Base-by-base conservation (phyloP, 2,797 vertebrate genomes). In the Micropoecilia bifurca region DNA sequence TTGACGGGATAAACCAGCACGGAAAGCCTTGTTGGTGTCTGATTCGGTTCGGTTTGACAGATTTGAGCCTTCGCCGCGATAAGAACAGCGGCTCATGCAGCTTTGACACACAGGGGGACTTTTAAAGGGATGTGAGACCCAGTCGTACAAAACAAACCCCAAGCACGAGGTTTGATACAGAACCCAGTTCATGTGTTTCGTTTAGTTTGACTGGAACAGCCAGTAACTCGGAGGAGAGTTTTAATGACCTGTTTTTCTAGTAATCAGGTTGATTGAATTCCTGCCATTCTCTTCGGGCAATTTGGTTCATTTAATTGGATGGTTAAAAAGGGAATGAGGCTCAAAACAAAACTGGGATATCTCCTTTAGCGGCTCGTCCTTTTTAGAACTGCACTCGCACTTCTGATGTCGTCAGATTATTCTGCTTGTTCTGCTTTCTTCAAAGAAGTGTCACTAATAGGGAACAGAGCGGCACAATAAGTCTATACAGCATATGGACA, bases 211-310 rank as follows among this genome's bases (percentile, higher is more conserved):
- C 66, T 47, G 77, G 73, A 85, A 63, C 83, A 86, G 72, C 69
- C 82, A 72, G 77, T 84, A 85, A 84, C 57, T 78, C 71, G 77
- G 83, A 84, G 83, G 82, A 80, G 84, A 81, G 75, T 84, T 89
- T 86, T 88, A 89, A 91, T 79, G 87, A 93, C 86, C 89, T 88
- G 85, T 81, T 89, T 91, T 89, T 85, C 81, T 87, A 82, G 79
- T 92, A 91, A 92, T 93, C 90, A 91, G 88, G 90, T 87, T 91
- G 90, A 92, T 91, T 91, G 87, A 91, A 90, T 88, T 79, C 81
- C 80, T 85, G 80, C 83, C 82, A 82, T 91, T 92, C 81, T 89
- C 89, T 73, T 90, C 81, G 84, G 82, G 85, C 91, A 87, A 89
- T 92, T 93, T 85, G 83, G 76, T 85, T 92, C 82, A 78, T 85